Base-by-base conservation (phyloP, 1,140 invertebrate species). In the Epicauta chinensis region DNA sequence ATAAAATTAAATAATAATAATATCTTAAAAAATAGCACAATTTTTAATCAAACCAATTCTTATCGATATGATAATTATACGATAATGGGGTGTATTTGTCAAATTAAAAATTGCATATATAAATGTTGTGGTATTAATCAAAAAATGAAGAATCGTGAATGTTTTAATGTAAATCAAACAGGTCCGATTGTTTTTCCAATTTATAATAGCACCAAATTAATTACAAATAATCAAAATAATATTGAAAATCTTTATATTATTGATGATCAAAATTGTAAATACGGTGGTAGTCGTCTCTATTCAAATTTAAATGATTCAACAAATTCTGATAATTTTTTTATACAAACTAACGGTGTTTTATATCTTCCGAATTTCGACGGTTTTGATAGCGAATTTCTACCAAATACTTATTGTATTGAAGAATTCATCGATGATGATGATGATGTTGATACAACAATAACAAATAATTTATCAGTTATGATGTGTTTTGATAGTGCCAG, bases 401-500 rank as follows among this genome's bases (percentile, higher is more conserved):
- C 23, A 11, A 35, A 46, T n/a, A 35, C 17, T n/a, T 46, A 35
- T 34, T 46, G 43, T 36, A 3, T 46, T 10, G 43, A 46, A 34
- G 36, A 17, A 7, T 46, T 46, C 35, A 10, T n/a, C 36, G 31
- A 46, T 9, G 13, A 40, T 16, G 14, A 35, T 15, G 4, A 1
- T n/a, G 23, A 12, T 32, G n/a, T 38, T 5, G 5, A 5, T 38
- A 5, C 16, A 7, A 13, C 38, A 15, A 40, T 14, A 11, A 14
- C n/a, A 2, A 14, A 16, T 10, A 2, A 40, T 14, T 12, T 40
- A 16, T 13, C 15, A 14, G 15, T 17, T 3, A 40, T 16, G 11
- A n/a, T 15, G 11, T 40, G 15, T 14, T 40, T 12, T 14, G 23
- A 23, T 23, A 23, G 23, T 23, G 23, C 4, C 23, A 7, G 7